Conservation (phyloP, 2,888 invertebrate genomes). For the Pantelozetes paolii region DNA sequence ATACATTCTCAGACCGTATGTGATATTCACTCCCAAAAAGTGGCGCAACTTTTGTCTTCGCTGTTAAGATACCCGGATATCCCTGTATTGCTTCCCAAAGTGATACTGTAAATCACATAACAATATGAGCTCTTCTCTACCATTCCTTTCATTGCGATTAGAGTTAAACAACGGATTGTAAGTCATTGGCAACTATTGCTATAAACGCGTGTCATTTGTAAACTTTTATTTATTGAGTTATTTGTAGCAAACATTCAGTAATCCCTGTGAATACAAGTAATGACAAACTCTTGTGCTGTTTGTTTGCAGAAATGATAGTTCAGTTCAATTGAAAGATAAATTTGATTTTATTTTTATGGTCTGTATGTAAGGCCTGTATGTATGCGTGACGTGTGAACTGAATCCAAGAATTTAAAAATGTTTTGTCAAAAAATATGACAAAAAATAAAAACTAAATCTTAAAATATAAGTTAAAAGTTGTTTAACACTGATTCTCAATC, state of each 20-base stretch:
- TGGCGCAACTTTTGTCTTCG: too few relatives aligned
- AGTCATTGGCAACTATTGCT: background rate
- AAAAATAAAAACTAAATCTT: background rate
- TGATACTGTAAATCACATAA: slow-evolving; percentile 21
- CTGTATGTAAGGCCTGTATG: background rate
- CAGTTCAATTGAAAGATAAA: background rate
- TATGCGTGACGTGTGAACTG: slow-evolving; percentile 14
- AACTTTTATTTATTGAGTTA: slow-evolving; percentile 5
- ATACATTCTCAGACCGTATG: background rate
- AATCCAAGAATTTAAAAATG: slow-evolving; percentile 7
- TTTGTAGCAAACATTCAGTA: background rate
- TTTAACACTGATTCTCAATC: background rate
- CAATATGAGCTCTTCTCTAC: slow-evolving; percentile 6
- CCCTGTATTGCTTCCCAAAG: slow-evolving; percentile 32
- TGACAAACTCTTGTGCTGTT: slow-evolving; percentile 13
- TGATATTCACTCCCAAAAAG: slow-evolving; percentile 14
- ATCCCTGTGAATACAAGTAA: slow-evolving; percentile 9
- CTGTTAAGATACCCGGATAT: slow-evolving; percentile 15
- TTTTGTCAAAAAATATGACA: background rate
- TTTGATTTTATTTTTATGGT: background rate
- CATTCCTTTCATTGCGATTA: background rate
- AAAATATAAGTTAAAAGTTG: background rate
- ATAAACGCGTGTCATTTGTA: slow-evolving; percentile 14
- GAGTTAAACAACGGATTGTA: background rate
- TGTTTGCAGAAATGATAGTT: slow-evolving; percentile 5